These are phyloP conservation scores for Epirrhoe tristata DNA, from an alignment of 2,888 invertebrate species.

Conservation along the genomic window DNA sequence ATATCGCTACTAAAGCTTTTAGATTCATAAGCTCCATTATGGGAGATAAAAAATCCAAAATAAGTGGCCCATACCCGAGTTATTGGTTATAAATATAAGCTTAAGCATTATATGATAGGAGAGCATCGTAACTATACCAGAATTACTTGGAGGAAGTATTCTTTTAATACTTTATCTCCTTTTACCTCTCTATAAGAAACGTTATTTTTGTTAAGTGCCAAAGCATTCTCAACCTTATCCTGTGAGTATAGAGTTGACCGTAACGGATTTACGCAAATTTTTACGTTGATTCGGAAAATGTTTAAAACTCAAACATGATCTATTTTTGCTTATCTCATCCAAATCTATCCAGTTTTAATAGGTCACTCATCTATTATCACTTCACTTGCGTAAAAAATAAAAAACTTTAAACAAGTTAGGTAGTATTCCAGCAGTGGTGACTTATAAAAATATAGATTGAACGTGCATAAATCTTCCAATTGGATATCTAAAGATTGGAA, in stretches of 20 bases:
- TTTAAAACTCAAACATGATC: not conserved
- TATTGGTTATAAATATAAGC: slow-evolving; percentile 45
- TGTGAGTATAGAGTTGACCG: not conserved
- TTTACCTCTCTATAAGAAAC: slow-evolving; percentile 10
- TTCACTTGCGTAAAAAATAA: too few relatives aligned
- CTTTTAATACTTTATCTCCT: slow-evolving; percentile 25
- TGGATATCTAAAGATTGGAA: too few relatives aligned
- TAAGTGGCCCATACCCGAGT: slow-evolving; percentile 41
- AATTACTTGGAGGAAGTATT: slow-evolving; percentile 22
- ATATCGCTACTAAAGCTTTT: slow-evolving; percentile 29
- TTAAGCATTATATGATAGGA: slow-evolving; percentile 44
- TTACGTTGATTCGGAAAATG: not conserved
- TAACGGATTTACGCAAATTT: not conserved
- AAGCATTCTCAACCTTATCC: not conserved
- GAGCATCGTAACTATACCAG: slow-evolving; percentile 36
- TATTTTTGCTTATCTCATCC: too few relatives aligned
- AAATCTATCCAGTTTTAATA: too few relatives aligned
- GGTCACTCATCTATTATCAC: too few relatives aligned
- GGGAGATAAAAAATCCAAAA: slow-evolving; percentile 41
- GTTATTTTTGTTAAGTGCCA: slow-evolving; percentile 10
- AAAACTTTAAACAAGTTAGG: too few relatives aligned
- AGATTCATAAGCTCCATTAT: slow-evolving; percentile 36
- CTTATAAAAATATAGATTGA: too few relatives aligned
- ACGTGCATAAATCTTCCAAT: too few relatives aligned
- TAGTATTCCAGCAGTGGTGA: too few relatives aligned